Base-by-base conservation (phyloP, 2,797 vertebrate genomes). In the Danionella dracula region DNA sequence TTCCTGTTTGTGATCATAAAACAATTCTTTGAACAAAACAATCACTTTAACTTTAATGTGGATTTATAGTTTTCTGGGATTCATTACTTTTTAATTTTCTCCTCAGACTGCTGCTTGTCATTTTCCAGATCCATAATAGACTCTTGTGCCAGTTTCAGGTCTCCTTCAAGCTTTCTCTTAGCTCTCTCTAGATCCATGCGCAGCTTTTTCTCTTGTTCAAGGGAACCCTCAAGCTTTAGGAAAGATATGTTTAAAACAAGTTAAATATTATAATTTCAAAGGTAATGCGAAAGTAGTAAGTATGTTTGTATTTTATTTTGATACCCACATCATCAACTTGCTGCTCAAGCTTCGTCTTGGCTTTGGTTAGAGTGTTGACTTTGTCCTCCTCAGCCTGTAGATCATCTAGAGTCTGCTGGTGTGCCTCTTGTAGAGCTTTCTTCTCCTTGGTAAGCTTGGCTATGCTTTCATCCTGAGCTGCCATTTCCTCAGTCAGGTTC, bases 161-260 rank as follows among this genome's bases (percentile, higher is more conserved):
- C 92, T 68, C 89, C 92, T 72, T 94, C 92, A 41, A 95, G 85
- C 76, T 93, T 94, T 40, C 92, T 90, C 77, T 94, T 94, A 70
- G 83, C 81, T 81, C 90, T 86, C 74, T 93, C 90, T 64, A 94
- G 87, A 75, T 94, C 92, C 80, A 92, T 81, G 1, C 90, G 87
- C 0, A 90, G 80, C 74, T 93, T 94, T 79, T 90, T 93, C 71
- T 95, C 93, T 75, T 93, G 90, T 70, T 95, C 92, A 49, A 95
- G 82, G 59, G 91, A 90, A 32, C 83, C 89, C 79, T 96, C 92
- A 79, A 91, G 83, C 93, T 95, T 4, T n/a, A 1, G 2, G 17
- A 53, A 21, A 42, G 20, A 23, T 12, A 4, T 29, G 9, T 2
- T 4, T 34, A 13, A 17, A 53, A 0, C 0, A 48, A 15, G 38